Base-by-base conservation (phyloP, 2,888 invertebrate genomes). In the Drosophila dives region DNA sequence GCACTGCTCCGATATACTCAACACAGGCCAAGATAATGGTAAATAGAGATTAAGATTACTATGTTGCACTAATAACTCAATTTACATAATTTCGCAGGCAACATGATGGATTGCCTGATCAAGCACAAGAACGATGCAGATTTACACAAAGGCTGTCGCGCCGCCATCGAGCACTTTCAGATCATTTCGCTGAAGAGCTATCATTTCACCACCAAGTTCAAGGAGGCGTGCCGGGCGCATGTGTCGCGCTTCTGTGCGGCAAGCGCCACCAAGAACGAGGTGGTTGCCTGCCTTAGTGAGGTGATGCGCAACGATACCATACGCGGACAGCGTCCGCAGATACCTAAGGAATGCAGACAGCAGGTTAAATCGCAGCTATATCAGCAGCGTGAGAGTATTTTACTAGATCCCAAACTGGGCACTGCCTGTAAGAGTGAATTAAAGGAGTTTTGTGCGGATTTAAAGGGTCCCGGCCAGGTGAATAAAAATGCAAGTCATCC, bases 111-210 rank as follows among this genome's bases (percentile, higher is more conserved):
- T 71, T 99, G 99, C 93, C 94, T 99, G 60, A 97, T 99, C 67
- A 94, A 96, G 42, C 97, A 98, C 92, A 99, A 99, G 93, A 98
- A 98, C 92, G 96, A 97, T 86, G 95, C 96, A 7, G 95, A 96
- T 88, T 95, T 98, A 89, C 95, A 96, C 86, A 94, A 95, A 23
- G 96, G 98, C 92, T 99, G 99, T 93, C 95, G 96, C 76, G 97
- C 97, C 42, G 98, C 98, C 72, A 96, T 99, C 58, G 99, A 99
- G 93, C 99, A 99, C 94, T 98, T 99, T 91, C 99, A 99, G 93
- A 94, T 99, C 72, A 97, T 99, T 73, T 96, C 98, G 3, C 92
- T 99, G 77, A 98, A 98, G 92, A 98, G 98, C 93, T 98, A 98
- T 93, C 96, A 96, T 87, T 99, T 99, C 92, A 97, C 97, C 1